A percentile compares a stretch with the other conserved stretches of the same genome.
phyloP scores from a whole-genome alignment of 2,113 vertebrate genomes.

The Stomatorhinus ivindoensis region DNA sequence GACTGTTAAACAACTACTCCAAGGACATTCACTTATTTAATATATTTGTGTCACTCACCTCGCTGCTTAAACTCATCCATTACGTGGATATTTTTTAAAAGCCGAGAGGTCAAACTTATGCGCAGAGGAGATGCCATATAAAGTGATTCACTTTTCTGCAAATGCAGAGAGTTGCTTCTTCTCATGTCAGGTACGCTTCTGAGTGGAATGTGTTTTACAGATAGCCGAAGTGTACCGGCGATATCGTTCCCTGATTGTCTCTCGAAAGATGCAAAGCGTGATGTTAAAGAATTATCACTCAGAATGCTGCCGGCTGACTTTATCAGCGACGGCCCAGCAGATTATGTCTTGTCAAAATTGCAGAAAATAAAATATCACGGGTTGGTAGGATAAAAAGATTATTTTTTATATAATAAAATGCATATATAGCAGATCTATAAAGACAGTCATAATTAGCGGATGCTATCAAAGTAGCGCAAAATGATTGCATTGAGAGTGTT shows the following conservation, averaged over 20 bases:
- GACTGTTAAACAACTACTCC: not conserved
- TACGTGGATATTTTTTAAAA: not conserved
- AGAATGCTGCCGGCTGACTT: not conserved
- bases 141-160: not conserved
- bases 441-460: constrained; percentile 18
- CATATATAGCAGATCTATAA: constrained; percentile 2
- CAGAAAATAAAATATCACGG: not conserved
- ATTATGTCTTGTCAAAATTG: not conserved
- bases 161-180: not conserved
- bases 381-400: not conserved
- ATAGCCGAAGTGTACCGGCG: not conserved
- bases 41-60: not conserved
- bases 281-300: not conserved
- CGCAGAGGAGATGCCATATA: too few species aligned
- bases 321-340: not conserved
- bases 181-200: not conserved
- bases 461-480: constrained; percentile 13
- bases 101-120: not conserved
- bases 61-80: not conserved
- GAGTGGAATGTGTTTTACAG: not conserved
- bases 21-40: not conserved
- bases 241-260: not conserved
- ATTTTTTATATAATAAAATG: constrained; percentile 10
- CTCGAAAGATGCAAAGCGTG: not conserved
- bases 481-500: constrained; percentile 7